Conservation (phyloP, 2,113 vertebrate species). For the Lamprologus speciosus region DNA sequence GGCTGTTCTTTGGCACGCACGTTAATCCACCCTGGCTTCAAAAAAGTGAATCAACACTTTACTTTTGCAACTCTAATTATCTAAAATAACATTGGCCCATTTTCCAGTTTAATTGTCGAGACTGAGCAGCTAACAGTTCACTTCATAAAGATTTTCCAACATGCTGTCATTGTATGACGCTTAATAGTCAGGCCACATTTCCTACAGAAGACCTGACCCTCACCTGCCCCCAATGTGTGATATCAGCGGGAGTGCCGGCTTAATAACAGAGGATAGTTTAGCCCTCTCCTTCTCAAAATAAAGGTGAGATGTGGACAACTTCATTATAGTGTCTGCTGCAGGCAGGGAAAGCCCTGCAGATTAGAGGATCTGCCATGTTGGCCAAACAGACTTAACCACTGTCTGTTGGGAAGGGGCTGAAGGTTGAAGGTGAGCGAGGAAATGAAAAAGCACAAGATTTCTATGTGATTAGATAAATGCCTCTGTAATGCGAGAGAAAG, state of each 20-base stretch:
- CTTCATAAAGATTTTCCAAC: slow-evolving; percentile 20
- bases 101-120: background rate
- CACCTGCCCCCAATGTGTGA: background rate
- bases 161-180: background rate
- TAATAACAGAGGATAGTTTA: slow-evolving; percentile 32
- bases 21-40: background rate
- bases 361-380: slow-evolving; percentile 54
- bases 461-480: slow-evolving; percentile 25
- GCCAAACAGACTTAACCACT: slow-evolving; percentile 39
- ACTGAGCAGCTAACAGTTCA: background rate
- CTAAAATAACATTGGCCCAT: slow-evolving; percentile 12
- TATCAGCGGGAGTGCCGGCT: background rate
- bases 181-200: background rate
- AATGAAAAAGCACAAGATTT: background rate
- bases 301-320: slow-evolving; percentile 34
- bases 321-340: slow-evolving; percentile 50
- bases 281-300: background rate
- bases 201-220: background rate
- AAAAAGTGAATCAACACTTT: background rate
- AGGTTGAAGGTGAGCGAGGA: background rate
- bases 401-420: background rate
- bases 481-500: background rate
- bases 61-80: background rate
- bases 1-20: background rate
- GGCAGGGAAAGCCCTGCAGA: slow-evolving; percentile 36